These are phyloP conservation scores for Meiosimyza decipiens DNA, from an alignment of 2,888 invertebrate species.

Conservation along the genomic window DNA sequence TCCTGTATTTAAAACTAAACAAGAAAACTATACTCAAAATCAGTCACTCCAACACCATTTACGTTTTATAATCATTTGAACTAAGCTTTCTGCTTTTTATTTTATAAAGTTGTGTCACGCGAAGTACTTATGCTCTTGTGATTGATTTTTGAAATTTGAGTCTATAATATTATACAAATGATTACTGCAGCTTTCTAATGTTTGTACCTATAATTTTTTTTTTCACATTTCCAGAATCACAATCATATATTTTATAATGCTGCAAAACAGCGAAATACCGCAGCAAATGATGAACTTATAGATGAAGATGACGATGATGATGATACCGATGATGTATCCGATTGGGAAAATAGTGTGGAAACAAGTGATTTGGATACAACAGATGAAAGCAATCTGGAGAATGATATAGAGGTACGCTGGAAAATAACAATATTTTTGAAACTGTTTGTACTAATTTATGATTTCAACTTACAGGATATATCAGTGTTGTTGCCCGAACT, in stretches of 20 bases:
- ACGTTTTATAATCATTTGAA: too few relatives aligned
- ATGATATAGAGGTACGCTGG: conserved; percentile 69
- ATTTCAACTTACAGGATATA: conserved; percentile 67
- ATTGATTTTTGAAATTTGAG: too few relatives aligned
- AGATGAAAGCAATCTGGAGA: conserved; percentile 72
- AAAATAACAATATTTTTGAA: background rate
- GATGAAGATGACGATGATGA: conserved; percentile 42
- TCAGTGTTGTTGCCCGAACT: conserved; percentile 72
- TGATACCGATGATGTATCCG: conserved; percentile 65
- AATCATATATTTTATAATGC: conserved; percentile 42
- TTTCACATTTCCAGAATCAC: conserved; percentile 41
- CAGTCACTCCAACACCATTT: too few relatives aligned
- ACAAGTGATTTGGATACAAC: conserved; percentile 73
- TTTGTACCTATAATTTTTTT: background rate
- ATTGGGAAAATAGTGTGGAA: conserved; percentile 74
- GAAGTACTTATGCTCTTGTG: too few relatives aligned
- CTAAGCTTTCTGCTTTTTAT: too few relatives aligned
- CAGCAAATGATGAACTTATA: conserved; percentile 7
- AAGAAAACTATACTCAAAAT: too few relatives aligned
- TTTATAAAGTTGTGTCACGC: too few relatives aligned
- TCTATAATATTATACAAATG: too few relatives aligned
- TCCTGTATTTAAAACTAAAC: too few relatives aligned
- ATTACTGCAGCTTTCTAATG: too few relatives aligned
- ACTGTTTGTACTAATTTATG: background rate
- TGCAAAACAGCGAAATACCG: conserved; percentile 25